These are phyloP conservation scores for Heliconius nattereri DNA, from an alignment of 1,140 invertebrate genomes.

Conservation along the genomic window DNA sequence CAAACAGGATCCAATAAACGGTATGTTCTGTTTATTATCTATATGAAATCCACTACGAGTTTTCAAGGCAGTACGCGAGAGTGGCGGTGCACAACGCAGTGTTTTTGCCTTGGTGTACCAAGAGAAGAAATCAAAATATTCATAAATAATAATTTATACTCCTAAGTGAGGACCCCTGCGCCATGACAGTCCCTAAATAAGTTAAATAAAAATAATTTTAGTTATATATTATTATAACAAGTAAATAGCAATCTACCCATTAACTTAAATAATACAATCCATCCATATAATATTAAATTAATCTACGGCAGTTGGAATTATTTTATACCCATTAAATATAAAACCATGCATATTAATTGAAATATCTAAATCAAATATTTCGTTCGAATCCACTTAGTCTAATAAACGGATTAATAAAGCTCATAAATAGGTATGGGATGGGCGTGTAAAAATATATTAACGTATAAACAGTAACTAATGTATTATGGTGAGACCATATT, in stretches of 20 bases:
- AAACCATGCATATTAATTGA: slow-evolving; percentile 8
- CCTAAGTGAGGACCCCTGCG: too few relatives aligned
- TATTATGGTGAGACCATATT: background rate
- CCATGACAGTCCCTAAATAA: too few relatives aligned
- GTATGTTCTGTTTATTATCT: too few relatives aligned
- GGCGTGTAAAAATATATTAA: slow-evolving; percentile 51
- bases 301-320: background rate
- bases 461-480: slow-evolving; percentile 17
- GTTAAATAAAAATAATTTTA: too few relatives aligned
- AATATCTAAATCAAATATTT: slow-evolving; percentile 30
- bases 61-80: too few relatives aligned
- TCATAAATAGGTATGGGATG: slow-evolving; percentile 32
- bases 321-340: slow-evolving; percentile 1
- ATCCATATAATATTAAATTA: background rate
- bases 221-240: too few relatives aligned
- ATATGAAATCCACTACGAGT: too few relatives aligned
- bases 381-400: slow-evolving; percentile 39
- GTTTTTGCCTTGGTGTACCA: too few relatives aligned
- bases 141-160: too few relatives aligned
- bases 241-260: background rate
- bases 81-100: too few relatives aligned
- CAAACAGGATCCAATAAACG: too few relatives aligned
- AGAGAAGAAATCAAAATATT: too few relatives aligned
- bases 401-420: slow-evolving; percentile 54
- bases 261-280: background rate